phyloP scores from a whole-genome alignment of 2,888 invertebrate species.

The Sinodicranocentrus sp. region DNA sequence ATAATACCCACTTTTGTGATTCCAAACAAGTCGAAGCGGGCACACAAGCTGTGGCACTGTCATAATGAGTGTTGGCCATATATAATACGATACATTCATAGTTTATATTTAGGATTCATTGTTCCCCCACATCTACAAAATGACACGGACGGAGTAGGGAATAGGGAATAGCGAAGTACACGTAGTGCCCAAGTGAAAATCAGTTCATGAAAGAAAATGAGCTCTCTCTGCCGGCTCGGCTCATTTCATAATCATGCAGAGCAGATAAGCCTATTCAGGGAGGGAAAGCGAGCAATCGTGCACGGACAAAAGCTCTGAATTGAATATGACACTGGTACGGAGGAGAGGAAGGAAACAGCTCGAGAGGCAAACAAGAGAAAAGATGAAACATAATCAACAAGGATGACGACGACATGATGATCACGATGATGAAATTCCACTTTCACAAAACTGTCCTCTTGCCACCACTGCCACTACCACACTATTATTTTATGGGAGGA shows the following conservation, averaged over 20 bases:
- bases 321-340: slow-evolving; percentile 18
- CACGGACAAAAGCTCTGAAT: background rate
- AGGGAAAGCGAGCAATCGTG: background rate
- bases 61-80: no score
- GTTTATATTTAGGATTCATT: no score
- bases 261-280: background rate
- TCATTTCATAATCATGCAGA: slow-evolving; percentile 22
- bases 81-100: no score
- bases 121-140: no score
- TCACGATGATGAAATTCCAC: slow-evolving; percentile 41
- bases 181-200: slow-evolving; percentile 4
- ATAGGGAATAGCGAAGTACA: no score
- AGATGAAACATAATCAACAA: slow-evolving; percentile 9
- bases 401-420: background rate
- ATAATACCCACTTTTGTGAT: no score
- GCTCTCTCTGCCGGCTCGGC: background rate
- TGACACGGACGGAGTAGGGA: no score
- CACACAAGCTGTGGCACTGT: no score
- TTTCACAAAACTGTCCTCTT: slow-evolving; percentile 30
- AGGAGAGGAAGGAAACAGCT: no score
- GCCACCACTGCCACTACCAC: background rate
- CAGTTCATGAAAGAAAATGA: slow-evolving; percentile 22
- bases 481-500: no score
- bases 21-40: no score
- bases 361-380: background rate